A percentile compares a stretch with the other conserved stretches of the same genome.
These are phyloP conservation scores for Semnornis frantzii DNA, from an alignment of 2,113 vertebrate species.

Conservation along the genomic window DNA sequence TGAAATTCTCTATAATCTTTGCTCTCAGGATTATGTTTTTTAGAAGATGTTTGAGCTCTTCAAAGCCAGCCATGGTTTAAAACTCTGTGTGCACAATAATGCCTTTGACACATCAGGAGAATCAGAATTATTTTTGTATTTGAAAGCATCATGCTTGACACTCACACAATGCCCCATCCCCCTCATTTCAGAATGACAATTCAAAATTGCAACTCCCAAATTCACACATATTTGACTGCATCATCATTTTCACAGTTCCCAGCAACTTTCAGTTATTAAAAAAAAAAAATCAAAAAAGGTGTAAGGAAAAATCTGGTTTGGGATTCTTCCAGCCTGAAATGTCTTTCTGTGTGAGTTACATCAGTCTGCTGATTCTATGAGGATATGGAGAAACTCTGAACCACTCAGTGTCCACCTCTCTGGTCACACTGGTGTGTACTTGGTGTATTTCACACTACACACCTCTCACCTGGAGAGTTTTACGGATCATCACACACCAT, in stretches of 20 bases:
- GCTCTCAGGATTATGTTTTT: not conserved
- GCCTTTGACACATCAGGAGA: not conserved
- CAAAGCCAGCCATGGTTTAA: not conserved
- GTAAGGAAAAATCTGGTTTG: not conserved
- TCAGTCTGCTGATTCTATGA: not conserved
- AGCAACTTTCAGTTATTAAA: not conserved
- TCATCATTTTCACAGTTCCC: not conserved
- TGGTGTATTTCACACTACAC: not conserved
- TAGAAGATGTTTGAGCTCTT: not conserved
- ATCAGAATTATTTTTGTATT: not conserved
- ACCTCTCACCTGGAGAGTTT: not conserved
- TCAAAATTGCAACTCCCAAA: not conserved
- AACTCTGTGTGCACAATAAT: not conserved
- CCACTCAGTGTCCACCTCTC: accelerated
- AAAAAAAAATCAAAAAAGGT: not conserved
- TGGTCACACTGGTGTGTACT: not conserved
- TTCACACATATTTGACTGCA: not conserved
- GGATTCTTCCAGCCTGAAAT: not conserved
- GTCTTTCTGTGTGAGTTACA: not conserved
- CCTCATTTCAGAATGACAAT: not conserved
- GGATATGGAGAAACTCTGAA: not conserved
- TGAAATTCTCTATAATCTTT: not conserved
- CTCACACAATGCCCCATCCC: not conserved
- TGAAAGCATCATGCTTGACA: not conserved
- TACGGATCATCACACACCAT: not conserved